Evolutionary conservation across 2,888 invertebrate genomes (phyloP).

Genomic region (Callyntrura guangdongensis): DNA sequence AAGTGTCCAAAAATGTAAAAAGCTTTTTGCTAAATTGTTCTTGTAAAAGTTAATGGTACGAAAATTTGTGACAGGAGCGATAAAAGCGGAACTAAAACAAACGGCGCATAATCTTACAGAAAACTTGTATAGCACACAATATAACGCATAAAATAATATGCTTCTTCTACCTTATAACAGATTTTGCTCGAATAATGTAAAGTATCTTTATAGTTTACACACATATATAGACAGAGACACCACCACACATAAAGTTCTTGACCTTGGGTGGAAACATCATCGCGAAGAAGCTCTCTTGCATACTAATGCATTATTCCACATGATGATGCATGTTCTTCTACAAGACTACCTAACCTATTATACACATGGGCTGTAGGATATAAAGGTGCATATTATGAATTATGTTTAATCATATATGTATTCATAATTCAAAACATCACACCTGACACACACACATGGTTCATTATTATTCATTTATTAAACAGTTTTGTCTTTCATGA

Average conservation of each 20-base stretch:
- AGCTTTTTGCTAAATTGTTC: too few relatives aligned
- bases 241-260: neutral
- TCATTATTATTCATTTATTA: conserved; percentile 20
- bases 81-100: too few relatives aligned
- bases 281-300: neutral
- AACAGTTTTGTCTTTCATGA: neutral
- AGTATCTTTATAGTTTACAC: neutral
- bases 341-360: neutral
- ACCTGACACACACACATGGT: neutral
- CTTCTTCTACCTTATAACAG: neutral
- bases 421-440: neutral
- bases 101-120: too few relatives aligned
- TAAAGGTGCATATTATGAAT: too few relatives aligned
- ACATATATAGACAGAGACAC: neutral
- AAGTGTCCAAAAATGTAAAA: too few relatives aligned
- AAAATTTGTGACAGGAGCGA: too few relatives aligned
- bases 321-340: neutral
- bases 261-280: conserved; percentile 48
- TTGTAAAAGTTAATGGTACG: too few relatives aligned
- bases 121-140: neutral
- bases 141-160: too few relatives aligned
- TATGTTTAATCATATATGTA: too few relatives aligned
- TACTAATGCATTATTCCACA: neutral
- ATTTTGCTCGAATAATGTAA: neutral
- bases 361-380: neutral